phyloP scores from a whole-genome alignment of 1,140 invertebrate genomes.

The Uloborus diversus region DNA sequence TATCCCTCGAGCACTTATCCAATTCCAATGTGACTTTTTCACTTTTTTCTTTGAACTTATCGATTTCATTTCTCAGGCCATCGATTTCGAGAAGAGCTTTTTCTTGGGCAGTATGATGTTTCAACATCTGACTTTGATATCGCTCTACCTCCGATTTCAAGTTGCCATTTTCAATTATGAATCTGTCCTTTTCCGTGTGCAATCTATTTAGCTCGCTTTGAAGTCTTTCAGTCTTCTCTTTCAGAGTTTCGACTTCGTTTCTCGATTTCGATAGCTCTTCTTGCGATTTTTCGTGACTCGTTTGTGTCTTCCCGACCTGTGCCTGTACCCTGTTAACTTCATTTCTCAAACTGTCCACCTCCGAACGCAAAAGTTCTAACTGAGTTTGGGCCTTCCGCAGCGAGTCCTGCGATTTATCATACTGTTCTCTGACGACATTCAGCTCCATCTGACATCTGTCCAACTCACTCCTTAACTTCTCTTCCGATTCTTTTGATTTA shows the following conservation, averaged over 20 bases:
- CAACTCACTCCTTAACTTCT: conserved; percentile 88
- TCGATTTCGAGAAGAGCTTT: conserved; percentile 83
- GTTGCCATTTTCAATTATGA: conserved; percentile 77
- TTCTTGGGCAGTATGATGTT: conserved; percentile 77
- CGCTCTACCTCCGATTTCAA: conserved; percentile 80
- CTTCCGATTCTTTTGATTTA: conserved; percentile 87
- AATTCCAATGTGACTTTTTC: conserved; percentile 83
- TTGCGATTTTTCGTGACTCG: conserved; percentile 83
- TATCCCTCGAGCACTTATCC: conserved; percentile 75
- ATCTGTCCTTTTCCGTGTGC: conserved; percentile 78
- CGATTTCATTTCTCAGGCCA: conserved; percentile 81
- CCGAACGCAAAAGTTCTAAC: conserved; percentile 83
- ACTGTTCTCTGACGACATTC: conserved; percentile 87
- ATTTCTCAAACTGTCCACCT: conserved; percentile 84
- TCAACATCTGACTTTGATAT: conserved; percentile 77
- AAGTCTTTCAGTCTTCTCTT: conserved; percentile 87
- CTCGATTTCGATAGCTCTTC: conserved; percentile 86
- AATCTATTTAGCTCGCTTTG: conserved; percentile 83
- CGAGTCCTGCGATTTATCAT: conserved; percentile 87
- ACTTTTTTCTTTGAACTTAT: conserved; percentile 83
- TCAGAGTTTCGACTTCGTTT: conserved; percentile 87
- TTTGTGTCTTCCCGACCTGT: conserved; percentile 82
- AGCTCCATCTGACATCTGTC: conserved; percentile 80
- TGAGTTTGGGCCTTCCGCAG: conserved; percentile 81
- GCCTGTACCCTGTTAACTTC: conserved; percentile 74